phyloP scores from a whole-genome alignment of 2,888 invertebrate species.

The Venusia cambrica region DNA sequence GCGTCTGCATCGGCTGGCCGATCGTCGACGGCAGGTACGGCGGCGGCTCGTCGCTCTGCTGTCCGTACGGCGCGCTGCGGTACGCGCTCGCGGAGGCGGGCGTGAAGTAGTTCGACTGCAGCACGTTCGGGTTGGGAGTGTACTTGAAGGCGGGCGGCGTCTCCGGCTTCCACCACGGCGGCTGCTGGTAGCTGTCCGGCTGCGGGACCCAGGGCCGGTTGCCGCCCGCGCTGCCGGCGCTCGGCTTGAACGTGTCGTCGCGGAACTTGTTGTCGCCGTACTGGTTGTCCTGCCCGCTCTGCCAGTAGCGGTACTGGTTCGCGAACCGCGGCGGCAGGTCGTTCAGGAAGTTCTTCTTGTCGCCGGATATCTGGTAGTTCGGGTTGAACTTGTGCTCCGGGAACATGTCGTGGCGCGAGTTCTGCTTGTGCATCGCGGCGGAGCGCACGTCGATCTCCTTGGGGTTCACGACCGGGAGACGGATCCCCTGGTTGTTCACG shows the following conservation, averaged over 20 bases:
- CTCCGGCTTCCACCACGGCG: slow-evolving; percentile 65
- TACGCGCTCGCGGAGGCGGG: slow-evolving; percentile 47
- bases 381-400: slow-evolving; percentile 64
- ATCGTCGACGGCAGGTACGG: slow-evolving; percentile 51
- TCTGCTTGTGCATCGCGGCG: slow-evolving; percentile 72
- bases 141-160: slow-evolving; percentile 45
- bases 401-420: slow-evolving; percentile 60
- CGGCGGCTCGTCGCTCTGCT: slow-evolving; percentile 38
- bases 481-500: slow-evolving; percentile 51
- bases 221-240: slow-evolving; percentile 33
- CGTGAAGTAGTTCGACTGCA: slow-evolving; percentile 56
- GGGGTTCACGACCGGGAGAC: slow-evolving; percentile 72
- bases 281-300: slow-evolving; percentile 58
- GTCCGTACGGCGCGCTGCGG: slow-evolving; percentile 41
- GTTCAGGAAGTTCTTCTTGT: slow-evolving; percentile 69
- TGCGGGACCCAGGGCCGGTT: slow-evolving; percentile 42
- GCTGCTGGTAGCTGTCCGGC: slow-evolving; percentile 46
- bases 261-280: slow-evolving; percentile 63
- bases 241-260: slow-evolving; percentile 52
- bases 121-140: slow-evolving; percentile 39
- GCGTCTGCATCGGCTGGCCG: slow-evolving; percentile 54
- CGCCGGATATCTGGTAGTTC: slow-evolving; percentile 63
- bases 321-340: slow-evolving; percentile 72
- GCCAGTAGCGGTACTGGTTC: slow-evolving; percentile 72
- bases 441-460: slow-evolving; percentile 77